Evolutionary conservation across 2,888 invertebrate species (phyloP).

Genomic region (Dryadula phaetusa): DNA sequence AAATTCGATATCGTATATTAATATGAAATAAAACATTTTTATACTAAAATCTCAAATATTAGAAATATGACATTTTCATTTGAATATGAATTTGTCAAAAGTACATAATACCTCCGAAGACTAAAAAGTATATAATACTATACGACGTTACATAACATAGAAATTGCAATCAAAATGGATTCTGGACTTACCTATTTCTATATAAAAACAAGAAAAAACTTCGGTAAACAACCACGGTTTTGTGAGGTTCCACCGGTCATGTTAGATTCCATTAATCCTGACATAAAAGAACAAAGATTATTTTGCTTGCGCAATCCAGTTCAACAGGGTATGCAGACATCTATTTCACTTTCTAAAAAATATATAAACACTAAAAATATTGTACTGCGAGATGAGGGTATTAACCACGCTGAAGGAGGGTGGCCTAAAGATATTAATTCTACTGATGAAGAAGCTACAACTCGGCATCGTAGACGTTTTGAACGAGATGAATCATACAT

Average conservation of each 20-base stretch:
- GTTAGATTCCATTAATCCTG: conserved; percentile 62
- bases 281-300: conserved; percentile 58
- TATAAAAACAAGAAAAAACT: conserved; percentile 68
- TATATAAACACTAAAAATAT: conserved; percentile 85
- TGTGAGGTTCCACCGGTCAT: conserved; percentile 58
- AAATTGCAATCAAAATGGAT: conserved; percentile 36
- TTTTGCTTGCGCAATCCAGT: conserved; percentile 77
- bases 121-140: too few species aligned
- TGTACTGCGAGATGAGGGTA: conserved; percentile 77
- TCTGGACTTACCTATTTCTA: conserved; percentile 57
- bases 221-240: conserved; percentile 76
- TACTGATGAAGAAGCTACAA: conserved; percentile 86
- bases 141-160: neutral
- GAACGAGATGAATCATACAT: conserved; percentile 91
- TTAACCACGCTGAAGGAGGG: conserved; percentile 90
- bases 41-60: neutral
- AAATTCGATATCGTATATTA: neutral
- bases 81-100: neutral
- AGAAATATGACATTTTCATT: neutral
- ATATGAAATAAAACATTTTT: neutral
- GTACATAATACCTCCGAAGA: neutral
- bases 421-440: conserved; percentile 90
- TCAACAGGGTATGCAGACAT: conserved; percentile 67
- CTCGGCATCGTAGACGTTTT: conserved; percentile 88
- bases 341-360: conserved; percentile 59